Evolutionary conservation across 2,113 vertebrate genomes (phyloP), one percentile per base, ranked within the genome.

Genomic region (Silurus meridionalis): DNA sequence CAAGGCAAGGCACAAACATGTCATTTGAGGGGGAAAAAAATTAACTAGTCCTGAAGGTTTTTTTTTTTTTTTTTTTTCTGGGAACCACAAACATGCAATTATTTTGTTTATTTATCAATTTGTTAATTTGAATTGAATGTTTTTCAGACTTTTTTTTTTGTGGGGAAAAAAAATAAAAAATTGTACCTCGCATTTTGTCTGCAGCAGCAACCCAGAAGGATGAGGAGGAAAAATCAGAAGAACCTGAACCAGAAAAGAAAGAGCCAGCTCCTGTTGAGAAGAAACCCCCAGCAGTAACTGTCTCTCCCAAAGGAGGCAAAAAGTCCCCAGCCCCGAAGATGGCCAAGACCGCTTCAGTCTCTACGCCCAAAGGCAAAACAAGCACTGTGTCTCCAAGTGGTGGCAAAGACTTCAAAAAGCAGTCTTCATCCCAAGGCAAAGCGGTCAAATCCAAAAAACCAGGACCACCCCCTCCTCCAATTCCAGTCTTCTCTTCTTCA

Each of bases 171-270:
- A 37, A 37, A 37, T 37, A 17, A 58, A 28, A 77, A 58, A 75
- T 77, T 57, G 19, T 86, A 17, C 6, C 4, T 86, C 61, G 19
- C 19, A 82, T 88, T 53, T 92, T 91, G 61, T 74, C 86, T 88
- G 92, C 86, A 93, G 91, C 92, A 23, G 90, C 92, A 50, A 53
- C 86, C 1, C 91, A 91, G 90, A 94, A 95, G 89, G 94, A 94
- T 72, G 93, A 95, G 87, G 94, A 94, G 66, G 75, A 86, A 69
- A 87, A 89, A 60, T 89, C 19, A 57, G 94, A 94, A 78, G 94
- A 94, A 83, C 89, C 91, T 3, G 89, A 91, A 77, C 91, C 91
- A 46, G 91, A 92, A 53, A 92, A 92, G 77, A 92, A 93, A 81
- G 93, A 94, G 61, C 71, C 81, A 0, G 17, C 82, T 0, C 52